A percentile compares a stretch with the other conserved stretches of the same genome.
phyloP scores from a whole-genome alignment of 2,113 vertebrate species.

The Reinhardtius hippoglossoides region DNA sequence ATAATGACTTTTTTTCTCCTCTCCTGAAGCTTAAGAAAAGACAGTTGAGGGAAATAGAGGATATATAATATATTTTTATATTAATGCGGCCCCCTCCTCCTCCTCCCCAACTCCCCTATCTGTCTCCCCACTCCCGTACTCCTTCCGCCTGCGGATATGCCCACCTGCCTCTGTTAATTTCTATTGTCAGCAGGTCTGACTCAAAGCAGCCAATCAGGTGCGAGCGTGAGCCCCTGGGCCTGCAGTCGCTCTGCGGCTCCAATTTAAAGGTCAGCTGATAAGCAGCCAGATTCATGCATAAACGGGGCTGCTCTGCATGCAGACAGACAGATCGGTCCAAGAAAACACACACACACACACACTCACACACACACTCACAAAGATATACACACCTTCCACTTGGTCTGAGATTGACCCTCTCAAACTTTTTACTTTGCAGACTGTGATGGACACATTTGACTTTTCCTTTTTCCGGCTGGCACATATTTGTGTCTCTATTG shows the following conservation, averaged over 20 bases:
- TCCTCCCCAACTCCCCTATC: constrained; percentile 40
- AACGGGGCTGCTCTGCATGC: constrained; percentile 68
- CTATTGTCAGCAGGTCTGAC: constrained; percentile 83
- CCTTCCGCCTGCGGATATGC: constrained; percentile 71
- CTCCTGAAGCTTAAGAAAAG: constrained; percentile 73
- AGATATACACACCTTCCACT: constrained; percentile 32
- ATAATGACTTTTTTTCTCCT: constrained; percentile 80
- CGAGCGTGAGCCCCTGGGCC: constrained; percentile 70
- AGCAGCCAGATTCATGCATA: constrained; percentile 81
- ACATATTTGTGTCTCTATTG: constrained; percentile 7
- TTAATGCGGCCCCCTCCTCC: constrained; percentile 47
- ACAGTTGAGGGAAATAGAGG: constrained; percentile 68
- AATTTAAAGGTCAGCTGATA: constrained; percentile 87
- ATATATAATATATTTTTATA: constrained; percentile 77
- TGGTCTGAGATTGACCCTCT: constrained; percentile 44
- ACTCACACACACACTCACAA: constrained; percentile 20
- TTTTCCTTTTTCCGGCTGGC: constrained; percentile 13
- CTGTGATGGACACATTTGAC: constrained; percentile 9
- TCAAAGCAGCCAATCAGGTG: constrained; percentile 75
- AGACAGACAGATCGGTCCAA: constrained; percentile 47
- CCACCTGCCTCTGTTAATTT: constrained; percentile 81
- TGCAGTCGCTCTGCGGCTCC: constrained; percentile 75
- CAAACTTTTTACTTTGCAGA: constrained; percentile 42
- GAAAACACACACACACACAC: constrained; percentile 31
- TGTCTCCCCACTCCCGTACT: constrained; percentile 34